A percentile compares a stretch with the other conserved stretches of the same genome.
These are phyloP conservation scores for Salmo trutta DNA, from an alignment of 2,797 vertebrate genomes.

Conservation along the genomic window DNA sequence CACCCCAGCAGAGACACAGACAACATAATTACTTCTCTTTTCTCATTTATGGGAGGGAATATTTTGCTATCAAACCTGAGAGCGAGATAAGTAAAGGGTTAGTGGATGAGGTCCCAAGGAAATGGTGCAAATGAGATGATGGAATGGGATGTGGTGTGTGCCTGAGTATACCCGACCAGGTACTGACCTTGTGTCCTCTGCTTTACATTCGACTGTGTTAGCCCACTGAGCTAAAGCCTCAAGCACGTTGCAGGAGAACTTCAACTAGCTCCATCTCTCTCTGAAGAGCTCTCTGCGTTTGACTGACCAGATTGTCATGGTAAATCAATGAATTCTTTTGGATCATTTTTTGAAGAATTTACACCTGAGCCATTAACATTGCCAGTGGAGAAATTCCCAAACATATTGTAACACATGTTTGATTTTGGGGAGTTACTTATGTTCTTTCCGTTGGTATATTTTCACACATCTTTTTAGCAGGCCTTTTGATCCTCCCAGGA, in stretches of 20 bases:
- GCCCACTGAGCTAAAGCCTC: not conserved
- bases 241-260: constrained; percentile 5
- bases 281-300: not conserved
- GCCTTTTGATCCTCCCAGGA: not conserved
- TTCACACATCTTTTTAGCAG: not conserved
- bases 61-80: constrained; percentile 69
- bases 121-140: constrained; percentile 23
- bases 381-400: not conserved
- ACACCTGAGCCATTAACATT: not conserved
- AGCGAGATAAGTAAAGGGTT: constrained; percentile 23
- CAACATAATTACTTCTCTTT: constrained; percentile 74
- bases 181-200: too few species aligned
- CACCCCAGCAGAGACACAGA: constrained; percentile 23
- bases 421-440: constrained; percentile 7
- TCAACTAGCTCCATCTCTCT: constrained; percentile 13
- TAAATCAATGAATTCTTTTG: not conserved
- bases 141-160: constrained; percentile 3
- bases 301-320: not conserved
- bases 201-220: not conserved
- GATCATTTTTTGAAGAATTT: not conserved
- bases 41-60: constrained; percentile 77
- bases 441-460: not conserved
- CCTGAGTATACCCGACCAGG: too few species aligned
- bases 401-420: not conserved
- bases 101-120: constrained; percentile 38